Evolutionary conservation across 2,797 vertebrate species (phyloP), one percentile per base, ranked within the genome.

Genomic region (Echeneis naucrates): DNA sequence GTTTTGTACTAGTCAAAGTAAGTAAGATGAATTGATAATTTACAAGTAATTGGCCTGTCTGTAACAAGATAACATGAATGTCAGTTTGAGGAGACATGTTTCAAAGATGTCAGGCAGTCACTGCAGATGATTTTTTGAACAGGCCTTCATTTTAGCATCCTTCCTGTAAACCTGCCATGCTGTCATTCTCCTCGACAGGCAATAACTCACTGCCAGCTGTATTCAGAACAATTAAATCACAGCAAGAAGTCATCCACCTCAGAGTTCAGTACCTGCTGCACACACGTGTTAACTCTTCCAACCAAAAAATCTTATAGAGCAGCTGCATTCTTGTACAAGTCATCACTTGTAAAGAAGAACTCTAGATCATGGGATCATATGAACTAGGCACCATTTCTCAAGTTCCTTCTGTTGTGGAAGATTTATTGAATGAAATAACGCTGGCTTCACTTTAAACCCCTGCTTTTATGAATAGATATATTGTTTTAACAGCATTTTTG

Each of bases 371-470:
- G 55, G 75, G 64, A 68, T 84, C 86, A 76, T 82, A 76, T 82
- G 83, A 84, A 72, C 65, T 81, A 79, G 63, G 42, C 77, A 58
- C 74, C 81, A 86, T 86, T 78, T 84, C 78, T 82, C 82, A 67
- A 64, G 63, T 79, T 88, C 58, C 72, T 78, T 82, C 72, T 68
- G 68, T 87, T 88, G 72, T 61, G 53, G 75, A 72, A 87, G 87
- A 89, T 94, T 93, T 93, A 94, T 92, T 84, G 83, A 83, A 92
- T 77, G 73, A 90, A 92, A 89, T 75, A 89, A 90, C 79, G 78
- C 75, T 42, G 63, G 82, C 78, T 87, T 87, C 72, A 84, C 80
- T 85, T 86, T 83, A 80, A n/a, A 84, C 73, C 51, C 77, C 69
- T 32, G 30, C 65, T 89, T 92, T 88, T 85, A 86, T 81, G 77